Conservation (phyloP, 2,797 vertebrate species). For the Dallia pectoralis region DNA sequence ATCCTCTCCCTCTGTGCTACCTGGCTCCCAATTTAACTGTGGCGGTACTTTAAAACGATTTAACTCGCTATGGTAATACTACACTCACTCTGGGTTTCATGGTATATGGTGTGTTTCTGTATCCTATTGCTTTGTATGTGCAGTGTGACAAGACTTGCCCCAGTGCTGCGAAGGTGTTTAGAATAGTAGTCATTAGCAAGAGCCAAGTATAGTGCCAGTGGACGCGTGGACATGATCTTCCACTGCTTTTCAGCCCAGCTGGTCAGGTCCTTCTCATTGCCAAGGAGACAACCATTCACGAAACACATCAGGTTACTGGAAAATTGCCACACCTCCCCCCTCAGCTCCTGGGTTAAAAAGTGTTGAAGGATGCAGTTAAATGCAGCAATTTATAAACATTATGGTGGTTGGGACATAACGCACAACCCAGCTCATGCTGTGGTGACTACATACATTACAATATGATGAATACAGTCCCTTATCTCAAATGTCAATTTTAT, state of each 20-base stretch:
- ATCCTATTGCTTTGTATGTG: not conserved
- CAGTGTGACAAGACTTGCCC: constrained; percentile 71
- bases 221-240: constrained; percentile 68
- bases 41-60: not conserved
- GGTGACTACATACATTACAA: constrained; percentile 1
- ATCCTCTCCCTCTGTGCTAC: no score
- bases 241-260: constrained; percentile 78
- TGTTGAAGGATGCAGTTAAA: constrained; percentile 34
- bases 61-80: not conserved
- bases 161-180: constrained; percentile 74
- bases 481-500: no score
- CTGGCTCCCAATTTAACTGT: no score
- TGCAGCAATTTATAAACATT: constrained; percentile 33
- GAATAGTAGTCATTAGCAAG: constrained; percentile 75
- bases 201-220: constrained; percentile 69
- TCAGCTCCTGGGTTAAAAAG: constrained; percentile 76
- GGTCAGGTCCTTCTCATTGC: constrained; percentile 76
- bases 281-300: constrained; percentile 75
- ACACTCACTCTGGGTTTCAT: not conserved
- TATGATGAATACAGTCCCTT: no score
- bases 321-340: constrained; percentile 82
- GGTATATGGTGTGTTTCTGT: not conserved
- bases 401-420: constrained; percentile 10
- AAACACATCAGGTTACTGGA: constrained; percentile 82
- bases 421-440: constrained; percentile 4